Percentiles rank a stretch among this genome's conserved stretches.
These are phyloP conservation scores for Neopipo cinnamomea DNA, from an alignment of 2,113 vertebrate species.

Conservation along the genomic window DNA sequence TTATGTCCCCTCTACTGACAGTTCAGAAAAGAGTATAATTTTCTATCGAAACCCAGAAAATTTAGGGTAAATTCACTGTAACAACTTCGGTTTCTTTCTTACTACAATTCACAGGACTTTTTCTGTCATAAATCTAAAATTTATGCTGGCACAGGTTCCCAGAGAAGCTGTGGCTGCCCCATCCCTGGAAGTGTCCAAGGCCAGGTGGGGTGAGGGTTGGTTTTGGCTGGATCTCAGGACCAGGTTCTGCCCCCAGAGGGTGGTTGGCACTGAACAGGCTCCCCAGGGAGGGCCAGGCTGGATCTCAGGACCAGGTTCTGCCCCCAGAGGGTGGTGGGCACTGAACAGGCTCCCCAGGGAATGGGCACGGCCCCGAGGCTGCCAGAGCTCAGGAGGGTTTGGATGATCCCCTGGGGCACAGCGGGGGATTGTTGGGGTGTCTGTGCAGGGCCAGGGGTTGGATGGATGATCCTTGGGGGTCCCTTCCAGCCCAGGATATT, in stretches of 20 bases:
- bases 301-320: neutral
- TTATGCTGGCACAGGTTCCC: too few relatives aligned
- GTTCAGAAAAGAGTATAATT: neutral
- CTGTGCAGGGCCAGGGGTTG: fast-evolving
- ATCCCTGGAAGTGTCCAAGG: neutral
- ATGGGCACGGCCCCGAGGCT: neutral
- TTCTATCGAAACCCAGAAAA: neutral
- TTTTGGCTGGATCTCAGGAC: neutral
- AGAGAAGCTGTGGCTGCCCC: neutral
- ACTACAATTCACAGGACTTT: neutral
- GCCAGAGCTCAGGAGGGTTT: neutral
- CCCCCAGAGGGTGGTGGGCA: neutral
- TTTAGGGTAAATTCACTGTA: neutral
- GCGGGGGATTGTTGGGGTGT: neutral
- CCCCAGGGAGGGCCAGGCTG: too few relatives aligned
- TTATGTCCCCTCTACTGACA: neutral
- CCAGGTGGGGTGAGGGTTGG: neutral
- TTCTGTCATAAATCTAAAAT: neutral
- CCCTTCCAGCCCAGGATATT: neutral
- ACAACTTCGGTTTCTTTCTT: neutral
- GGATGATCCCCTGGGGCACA: neutral
- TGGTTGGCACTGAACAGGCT: neutral
- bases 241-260: neutral
- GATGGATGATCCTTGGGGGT: neutral
- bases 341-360: neutral